Conservation (phyloP, 2,888 invertebrate species). For the Phalera bucephala region DNA sequence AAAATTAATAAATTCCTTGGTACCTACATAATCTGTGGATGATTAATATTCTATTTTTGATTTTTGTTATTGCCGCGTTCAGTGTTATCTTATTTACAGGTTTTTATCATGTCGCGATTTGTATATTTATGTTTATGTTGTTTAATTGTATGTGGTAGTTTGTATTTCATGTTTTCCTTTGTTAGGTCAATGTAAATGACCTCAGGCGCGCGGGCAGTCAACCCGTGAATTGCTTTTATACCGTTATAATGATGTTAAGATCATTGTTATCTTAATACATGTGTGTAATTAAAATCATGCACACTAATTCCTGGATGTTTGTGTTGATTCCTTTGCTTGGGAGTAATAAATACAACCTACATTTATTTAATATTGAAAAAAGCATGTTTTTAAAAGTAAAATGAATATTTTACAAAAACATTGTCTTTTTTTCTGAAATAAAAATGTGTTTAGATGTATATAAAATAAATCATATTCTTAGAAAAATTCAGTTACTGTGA, state of each 20-base stretch:
- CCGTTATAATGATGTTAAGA: constrained; percentile 50
- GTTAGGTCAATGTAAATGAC: constrained; percentile 56
- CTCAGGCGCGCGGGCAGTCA: constrained; percentile 49
- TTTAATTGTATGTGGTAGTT: constrained; percentile 25
- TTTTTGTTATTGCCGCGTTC: constrained; percentile 25
- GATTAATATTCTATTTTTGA: constrained; percentile 42
- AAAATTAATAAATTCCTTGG: neutral
- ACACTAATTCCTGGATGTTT: constrained; percentile 9
- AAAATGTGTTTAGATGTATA: too few relatives aligned
- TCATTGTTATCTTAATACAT: constrained; percentile 18
- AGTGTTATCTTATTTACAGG: constrained; percentile 9
- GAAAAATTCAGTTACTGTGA: too few relatives aligned
- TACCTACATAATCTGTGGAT: neutral
- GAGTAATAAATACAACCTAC: too few relatives aligned
- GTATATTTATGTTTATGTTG: constrained; percentile 24
- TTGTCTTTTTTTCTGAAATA: too few relatives aligned
- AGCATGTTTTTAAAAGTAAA: too few relatives aligned
- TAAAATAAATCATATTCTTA: too few relatives aligned
- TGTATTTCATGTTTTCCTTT: constrained; percentile 42
- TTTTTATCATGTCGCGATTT: constrained; percentile 26
- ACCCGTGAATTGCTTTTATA: constrained; percentile 37
- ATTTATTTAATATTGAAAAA: too few relatives aligned
- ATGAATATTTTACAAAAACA: too few relatives aligned
- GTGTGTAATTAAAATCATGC: too few relatives aligned
- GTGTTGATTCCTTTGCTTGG: constrained; percentile 8